These are phyloP conservation scores for Pristionchus mayeri DNA, from an alignment of 2,888 invertebrate species.

Conservation along the genomic window DNA sequence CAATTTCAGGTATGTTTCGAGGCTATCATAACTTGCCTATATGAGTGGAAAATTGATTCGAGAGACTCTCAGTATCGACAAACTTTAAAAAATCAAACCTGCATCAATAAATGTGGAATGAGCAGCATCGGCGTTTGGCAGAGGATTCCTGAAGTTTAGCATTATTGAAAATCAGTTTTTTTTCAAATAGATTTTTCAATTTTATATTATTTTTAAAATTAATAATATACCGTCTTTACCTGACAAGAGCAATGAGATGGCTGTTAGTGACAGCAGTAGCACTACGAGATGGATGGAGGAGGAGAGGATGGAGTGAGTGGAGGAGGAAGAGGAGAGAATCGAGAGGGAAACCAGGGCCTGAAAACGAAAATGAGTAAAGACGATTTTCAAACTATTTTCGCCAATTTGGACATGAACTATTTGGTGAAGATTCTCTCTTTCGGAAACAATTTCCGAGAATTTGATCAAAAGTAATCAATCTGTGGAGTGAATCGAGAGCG, in stretches of 20 bases:
- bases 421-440: no score
- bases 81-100: background rate
- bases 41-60: background rate
- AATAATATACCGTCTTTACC: background rate
- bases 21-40: no score
- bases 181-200: background rate
- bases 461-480: no score
- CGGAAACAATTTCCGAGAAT: no score
- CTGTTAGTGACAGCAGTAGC: background rate
- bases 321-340: conserved; percentile 16
- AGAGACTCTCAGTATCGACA: no score
- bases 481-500: no score
- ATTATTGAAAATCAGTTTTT: background rate
- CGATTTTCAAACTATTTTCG: no score
- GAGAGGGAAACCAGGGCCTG: conserved; percentile 28
- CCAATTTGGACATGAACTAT: no score
- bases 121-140: conserved; percentile 41
- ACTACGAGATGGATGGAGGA: background rate
- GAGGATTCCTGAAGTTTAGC: background rate
- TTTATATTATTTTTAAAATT: background rate
- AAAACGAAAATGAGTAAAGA: background rate
- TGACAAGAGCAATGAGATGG: conserved; percentile 23
- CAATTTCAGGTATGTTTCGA: background rate
- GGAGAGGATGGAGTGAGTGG: conserved; percentile 28
- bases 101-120: conserved; percentile 38